Conservation (phyloP, 2,113 vertebrate species). For the Raja brachyura region DNA sequence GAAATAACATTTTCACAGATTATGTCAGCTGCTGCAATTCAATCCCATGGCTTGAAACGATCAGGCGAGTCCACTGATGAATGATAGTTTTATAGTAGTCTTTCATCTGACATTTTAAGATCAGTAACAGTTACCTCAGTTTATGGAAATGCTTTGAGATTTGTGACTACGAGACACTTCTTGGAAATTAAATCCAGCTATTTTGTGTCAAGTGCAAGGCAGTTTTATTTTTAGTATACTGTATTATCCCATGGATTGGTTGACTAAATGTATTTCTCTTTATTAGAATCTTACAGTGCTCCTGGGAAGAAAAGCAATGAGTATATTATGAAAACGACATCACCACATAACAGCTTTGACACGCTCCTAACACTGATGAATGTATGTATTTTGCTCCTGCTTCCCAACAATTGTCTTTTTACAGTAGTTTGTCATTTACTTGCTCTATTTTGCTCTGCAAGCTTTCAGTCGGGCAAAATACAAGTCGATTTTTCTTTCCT, state of each 20-base stretch:
- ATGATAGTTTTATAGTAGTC: background rate
- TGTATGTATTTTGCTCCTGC: background rate
- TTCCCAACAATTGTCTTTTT: background rate
- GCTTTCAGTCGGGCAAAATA: background rate
- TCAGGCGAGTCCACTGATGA: background rate
- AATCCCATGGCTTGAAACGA: background rate
- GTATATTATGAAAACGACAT: background rate
- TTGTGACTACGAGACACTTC: background rate
- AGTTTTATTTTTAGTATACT: conserved; percentile 24
- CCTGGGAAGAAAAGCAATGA: background rate
- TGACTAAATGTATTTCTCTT: background rate
- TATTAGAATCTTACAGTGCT: conserved; percentile 7
- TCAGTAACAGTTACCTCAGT: background rate
- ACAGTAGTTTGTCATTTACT: background rate
- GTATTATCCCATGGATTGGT: background rate
- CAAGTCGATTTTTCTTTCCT: background rate
- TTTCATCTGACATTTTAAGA: background rate
- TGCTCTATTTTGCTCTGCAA: background rate
- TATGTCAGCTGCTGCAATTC: background rate
- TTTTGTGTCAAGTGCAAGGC: background rate
- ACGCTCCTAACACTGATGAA: conserved; percentile 9
- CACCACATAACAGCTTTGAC: background rate
- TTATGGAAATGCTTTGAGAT: background rate
- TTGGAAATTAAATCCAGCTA: conserved; percentile 26
- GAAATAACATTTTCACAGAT: background rate